A percentile compares a stretch with the other conserved stretches of the same genome.
Evolutionary conservation across 2,888 invertebrate species (phyloP).

Genomic region (Hypomecis atomaria): DNA sequence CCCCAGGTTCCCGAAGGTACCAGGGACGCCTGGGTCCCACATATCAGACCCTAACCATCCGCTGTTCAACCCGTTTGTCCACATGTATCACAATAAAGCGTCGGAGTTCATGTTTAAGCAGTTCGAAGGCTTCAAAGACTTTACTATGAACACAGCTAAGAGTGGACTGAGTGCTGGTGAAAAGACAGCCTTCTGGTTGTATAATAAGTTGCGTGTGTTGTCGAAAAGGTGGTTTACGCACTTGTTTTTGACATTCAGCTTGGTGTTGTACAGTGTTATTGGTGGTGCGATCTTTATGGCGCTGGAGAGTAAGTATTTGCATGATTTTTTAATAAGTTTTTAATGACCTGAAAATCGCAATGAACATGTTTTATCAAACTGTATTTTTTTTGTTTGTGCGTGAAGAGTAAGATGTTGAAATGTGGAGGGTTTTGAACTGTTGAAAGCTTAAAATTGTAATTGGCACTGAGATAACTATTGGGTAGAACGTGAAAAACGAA

Average conservation of each 20-base stretch:
- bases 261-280: constrained; percentile 90
- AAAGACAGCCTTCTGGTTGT: constrained; percentile 91
- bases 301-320: constrained; percentile 88
- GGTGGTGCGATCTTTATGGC: constrained; percentile 92
- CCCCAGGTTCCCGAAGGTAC: constrained; percentile 59
- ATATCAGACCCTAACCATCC: constrained; percentile 70
- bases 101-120: constrained; percentile 92
- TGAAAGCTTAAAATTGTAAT: no score
- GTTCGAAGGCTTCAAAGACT: constrained; percentile 91
- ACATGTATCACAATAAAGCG: constrained; percentile 87
- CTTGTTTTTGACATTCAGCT: constrained; percentile 91
- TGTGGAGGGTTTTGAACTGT: no score
- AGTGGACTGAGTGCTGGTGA: constrained; percentile 93
- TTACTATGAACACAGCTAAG: constrained; percentile 89
- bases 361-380: no score
- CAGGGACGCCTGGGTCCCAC: constrained; percentile 67
- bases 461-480: no score
- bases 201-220: constrained; percentile 90
- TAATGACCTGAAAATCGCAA: no score
- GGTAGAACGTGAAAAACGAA: no score
- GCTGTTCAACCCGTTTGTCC: constrained; percentile 71
- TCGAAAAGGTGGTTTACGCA: constrained; percentile 96
- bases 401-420: no score
- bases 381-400: no score
- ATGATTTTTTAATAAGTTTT: constrained; percentile 1